Conservation (phyloP, 1,140 invertebrate species). For the Amphibalanus amphitrite region DNA sequence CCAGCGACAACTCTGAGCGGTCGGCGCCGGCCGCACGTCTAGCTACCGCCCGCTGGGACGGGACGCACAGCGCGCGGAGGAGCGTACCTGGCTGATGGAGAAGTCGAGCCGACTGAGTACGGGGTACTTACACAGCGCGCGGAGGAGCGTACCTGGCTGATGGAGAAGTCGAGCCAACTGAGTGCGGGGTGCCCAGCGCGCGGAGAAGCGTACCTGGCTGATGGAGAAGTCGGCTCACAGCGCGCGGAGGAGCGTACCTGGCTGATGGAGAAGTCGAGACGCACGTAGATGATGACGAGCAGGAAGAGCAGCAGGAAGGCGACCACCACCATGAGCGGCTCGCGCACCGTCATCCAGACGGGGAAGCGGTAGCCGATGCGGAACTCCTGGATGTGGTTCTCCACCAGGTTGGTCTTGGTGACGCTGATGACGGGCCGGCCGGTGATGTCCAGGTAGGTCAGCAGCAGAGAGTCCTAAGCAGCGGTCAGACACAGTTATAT, state of each 20-base stretch:
- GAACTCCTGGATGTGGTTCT: conserved; percentile 88
- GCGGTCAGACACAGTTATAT: conserved; percentile 59
- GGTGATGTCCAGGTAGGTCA: conserved; percentile 87
- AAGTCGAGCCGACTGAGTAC: conserved; percentile 67
- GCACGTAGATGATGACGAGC: conserved; percentile 78
- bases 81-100: no score
- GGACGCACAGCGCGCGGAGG: no score
- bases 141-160: no score
- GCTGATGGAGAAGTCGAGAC: no score
- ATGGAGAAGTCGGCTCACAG: no score
- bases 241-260: no score
- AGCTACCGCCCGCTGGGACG: conserved; percentile 33
- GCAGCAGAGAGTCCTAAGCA: conserved; percentile 64
- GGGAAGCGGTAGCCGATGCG: conserved; percentile 27
- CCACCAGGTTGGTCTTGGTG: conserved; percentile 74
- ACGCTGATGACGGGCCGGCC: conserved; percentile 78
- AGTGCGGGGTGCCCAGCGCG: no score
- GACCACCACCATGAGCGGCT: conserved; percentile 70
- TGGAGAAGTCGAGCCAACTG: no score
- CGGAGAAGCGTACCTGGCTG: no score
- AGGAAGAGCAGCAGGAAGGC: conserved; percentile 85
- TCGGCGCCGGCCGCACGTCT: conserved; percentile 34
- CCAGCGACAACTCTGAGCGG: no score
- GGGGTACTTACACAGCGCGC: conserved; percentile 17
- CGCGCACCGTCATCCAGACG: conserved; percentile 52